Evolutionary conservation across 2,113 vertebrate genomes (phyloP), one percentile per base, ranked within the genome.

Genomic region (Aythya baeri): DNA sequence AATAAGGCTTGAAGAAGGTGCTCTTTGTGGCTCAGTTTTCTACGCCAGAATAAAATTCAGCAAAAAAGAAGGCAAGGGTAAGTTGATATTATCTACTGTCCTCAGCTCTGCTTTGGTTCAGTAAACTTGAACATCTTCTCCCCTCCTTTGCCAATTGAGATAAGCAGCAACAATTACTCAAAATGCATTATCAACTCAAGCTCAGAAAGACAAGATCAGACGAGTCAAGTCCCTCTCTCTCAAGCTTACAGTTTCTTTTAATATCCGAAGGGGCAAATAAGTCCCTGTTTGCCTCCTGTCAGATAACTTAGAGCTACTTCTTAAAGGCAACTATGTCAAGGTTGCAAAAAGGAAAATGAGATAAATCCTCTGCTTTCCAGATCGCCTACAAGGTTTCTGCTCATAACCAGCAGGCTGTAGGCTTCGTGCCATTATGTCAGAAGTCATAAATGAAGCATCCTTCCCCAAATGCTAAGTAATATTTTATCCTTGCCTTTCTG

Each of bases 121-220:
- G 44, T 94, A 83, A 83, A 93, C 91, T 92, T 49, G 59, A 84
- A 52, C 88, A 80, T 72, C 85, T 92, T 89, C 88, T 96, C 85
- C 66, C 54, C 54, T 76, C 88, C 89, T 93, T 57, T 81, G 85
- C 88, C 88, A 78, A 52, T 11, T 52, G 88, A 92, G 91, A 89
- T 88, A 96, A 93, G 74, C 84, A 92, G 67, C 80, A 91, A 75
- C 81, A 87, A 95, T 95, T 92, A 84, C 89, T 85, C 63, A 87
- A 86, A 80, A 88, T 44, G 73, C 34, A 58, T 80, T 54, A 63
- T 34, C 88, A 89, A 43, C 83, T 95, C 61, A 31, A 66, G 86
- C 83, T 96, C 81, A 73, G 44, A 96, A 91, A 85, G 23, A 15
- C 77, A 54, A 29, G 32, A 77, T 32, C 58, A 76, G 88, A 70